Conservation (phyloP, 2,888 invertebrate genomes). For the Machimus rusticus region DNA sequence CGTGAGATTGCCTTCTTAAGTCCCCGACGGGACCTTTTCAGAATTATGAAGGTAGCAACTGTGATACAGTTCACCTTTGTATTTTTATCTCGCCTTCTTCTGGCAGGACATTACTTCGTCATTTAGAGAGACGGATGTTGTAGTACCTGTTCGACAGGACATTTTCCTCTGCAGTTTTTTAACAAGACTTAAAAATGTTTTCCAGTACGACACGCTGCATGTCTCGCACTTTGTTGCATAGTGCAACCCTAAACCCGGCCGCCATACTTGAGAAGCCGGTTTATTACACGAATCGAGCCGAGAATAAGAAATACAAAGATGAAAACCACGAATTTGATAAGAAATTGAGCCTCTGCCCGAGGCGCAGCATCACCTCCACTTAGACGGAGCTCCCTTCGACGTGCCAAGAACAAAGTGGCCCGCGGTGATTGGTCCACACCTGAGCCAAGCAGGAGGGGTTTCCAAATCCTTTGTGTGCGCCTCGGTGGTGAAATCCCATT, state of each 20-base stretch:
- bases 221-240: not conserved
- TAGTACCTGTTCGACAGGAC: not conserved
- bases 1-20: slow-evolving; percentile 26
- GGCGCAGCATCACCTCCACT: not conserved
- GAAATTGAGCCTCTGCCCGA: not conserved
- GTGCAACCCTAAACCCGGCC: not conserved
- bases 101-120: not conserved
- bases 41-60: slow-evolving; percentile 1
- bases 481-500: not conserved
- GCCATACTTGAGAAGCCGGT: not conserved
- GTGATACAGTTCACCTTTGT: slow-evolving; percentile 11
- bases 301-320: not conserved
- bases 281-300: not conserved
- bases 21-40: slow-evolving; percentile 14
- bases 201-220: not conserved
- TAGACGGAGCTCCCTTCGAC: slow-evolving; percentile 7
- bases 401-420: not conserved
- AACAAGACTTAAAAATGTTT: not conserved
- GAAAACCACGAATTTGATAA: slow-evolving; percentile 26
- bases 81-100: not conserved
- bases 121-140: not conserved
- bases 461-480: slow-evolving; percentile 43
- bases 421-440: slow-evolving; percentile 42
- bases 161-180: not conserved
- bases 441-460: slow-evolving; percentile 43